Base-by-base conservation (phyloP, 1,140 invertebrate genomes). In the Ips typographus region DNA sequence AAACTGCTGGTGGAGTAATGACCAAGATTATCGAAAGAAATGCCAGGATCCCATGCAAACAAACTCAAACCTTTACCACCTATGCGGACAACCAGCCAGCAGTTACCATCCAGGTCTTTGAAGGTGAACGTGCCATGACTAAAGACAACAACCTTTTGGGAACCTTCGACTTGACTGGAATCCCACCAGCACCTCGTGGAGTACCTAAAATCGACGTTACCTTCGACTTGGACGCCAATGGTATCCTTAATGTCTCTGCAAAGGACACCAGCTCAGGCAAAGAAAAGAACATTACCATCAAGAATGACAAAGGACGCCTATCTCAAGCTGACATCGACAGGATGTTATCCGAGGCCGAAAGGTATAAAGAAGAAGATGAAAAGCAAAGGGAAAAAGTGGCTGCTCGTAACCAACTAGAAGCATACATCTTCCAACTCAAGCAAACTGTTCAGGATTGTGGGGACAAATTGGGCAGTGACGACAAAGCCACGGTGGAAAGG, bases 131-230 rank as follows among this genome's bases (percentile, higher is more conserved):
- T 47, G 86, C 87, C 22, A 90, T 91, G 88, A 91, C 90, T 3
- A 89, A 88, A 77, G 88, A 91, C 70, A 92, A 91, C 79, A 90
- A 92, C 75, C 74, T 90, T 3, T 79, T 94, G 41, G 91, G 91
- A 51, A 90, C 85, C 64, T 93, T 94, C 76, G 86, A 92, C 73
- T 80, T 95, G 47, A 87, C 86, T 89, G 82, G 82, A 36, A 83
- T 84, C 41, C 79, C 82, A 36, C 84, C 84, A 2, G 84, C 84
- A 5, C 84, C 84, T 0, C 78, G 83, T 8, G 84, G 84, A 40
- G 81, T 85, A 1, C 84, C 90, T 0, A 88, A 94, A 75, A 22
- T 22, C 22, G 22, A 22, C 22, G 22, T 22, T 22, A 22, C 22
- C 22, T 22, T 22, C 22, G 22, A 22, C 22, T 22, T 22, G 22